Evolutionary conservation across 37 sponge, comb jelly and placozoan species (phyloP).

Genomic region (Agelas oroides): DNA sequence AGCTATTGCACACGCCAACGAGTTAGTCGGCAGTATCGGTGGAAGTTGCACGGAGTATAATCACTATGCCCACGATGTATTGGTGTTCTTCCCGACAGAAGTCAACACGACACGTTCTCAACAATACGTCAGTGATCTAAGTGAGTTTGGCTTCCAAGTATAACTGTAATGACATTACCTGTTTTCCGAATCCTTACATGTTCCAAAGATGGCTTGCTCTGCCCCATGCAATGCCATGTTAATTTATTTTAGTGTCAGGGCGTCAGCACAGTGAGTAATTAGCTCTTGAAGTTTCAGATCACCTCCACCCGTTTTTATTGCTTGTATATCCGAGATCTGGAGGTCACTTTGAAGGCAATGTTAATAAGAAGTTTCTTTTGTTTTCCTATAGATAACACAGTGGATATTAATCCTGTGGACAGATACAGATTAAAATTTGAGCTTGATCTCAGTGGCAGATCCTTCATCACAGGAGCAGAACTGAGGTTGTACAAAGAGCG

Average conservation of each 20-base stretch:
- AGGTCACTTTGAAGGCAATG: too few relatives aligned
- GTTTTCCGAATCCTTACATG: too few relatives aligned
- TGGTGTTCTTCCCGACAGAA: not conserved
- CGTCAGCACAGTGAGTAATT: too few relatives aligned
- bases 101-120: not conserved
- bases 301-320: too few relatives aligned
- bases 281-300: too few relatives aligned
- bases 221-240: too few relatives aligned
- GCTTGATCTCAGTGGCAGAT: constrained; percentile 12
- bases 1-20: not conserved
- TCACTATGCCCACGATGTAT: not conserved
- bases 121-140: not conserved
- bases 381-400: too few relatives aligned
- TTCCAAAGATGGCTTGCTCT: too few relatives aligned
- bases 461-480: constrained; percentile 10
- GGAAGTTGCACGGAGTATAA: constrained; percentile 16
- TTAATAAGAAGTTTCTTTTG: too few relatives aligned
- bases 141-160: not conserved
- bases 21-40: not conserved
- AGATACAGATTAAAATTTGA: constrained; percentile 24
- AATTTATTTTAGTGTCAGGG: too few relatives aligned
- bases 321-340: too few relatives aligned
- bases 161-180: not conserved
- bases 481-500: constrained; percentile 17
- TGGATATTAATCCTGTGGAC: too few relatives aligned